Evolutionary conservation across 2,797 vertebrate genomes (phyloP).

Genomic region (Characodon lateralis): DNA sequence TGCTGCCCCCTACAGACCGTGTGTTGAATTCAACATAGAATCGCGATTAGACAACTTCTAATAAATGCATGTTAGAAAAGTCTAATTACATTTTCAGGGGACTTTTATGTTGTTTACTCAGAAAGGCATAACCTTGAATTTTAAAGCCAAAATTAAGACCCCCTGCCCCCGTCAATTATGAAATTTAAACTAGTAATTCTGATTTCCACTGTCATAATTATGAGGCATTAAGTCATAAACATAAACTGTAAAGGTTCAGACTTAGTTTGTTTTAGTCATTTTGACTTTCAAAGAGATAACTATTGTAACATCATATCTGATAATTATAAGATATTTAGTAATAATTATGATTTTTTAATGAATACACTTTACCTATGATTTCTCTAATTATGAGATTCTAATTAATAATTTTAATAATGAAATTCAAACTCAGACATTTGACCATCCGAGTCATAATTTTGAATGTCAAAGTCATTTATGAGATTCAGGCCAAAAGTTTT

Average conservation of each 20-base stretch:
- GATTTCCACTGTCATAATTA: neutral
- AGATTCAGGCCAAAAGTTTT: neutral
- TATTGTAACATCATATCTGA: neutral
- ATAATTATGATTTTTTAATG: too few relatives aligned
- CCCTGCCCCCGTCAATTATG: too few relatives aligned
- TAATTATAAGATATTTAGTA: neutral
- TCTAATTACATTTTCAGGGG: neutral
- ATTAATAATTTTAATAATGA: neutral
- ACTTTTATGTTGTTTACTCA: neutral
- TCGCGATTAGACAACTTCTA: neutral
- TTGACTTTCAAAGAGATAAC: neutral
- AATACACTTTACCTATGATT: too few relatives aligned
- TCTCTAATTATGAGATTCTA: neutral
- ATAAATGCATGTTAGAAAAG: neutral
- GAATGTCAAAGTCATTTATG: too few relatives aligned
- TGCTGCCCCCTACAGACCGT: neutral
- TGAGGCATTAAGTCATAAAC: neutral
- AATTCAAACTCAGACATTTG: neutral
- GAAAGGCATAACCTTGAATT: neutral
- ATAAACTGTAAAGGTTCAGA: neutral
- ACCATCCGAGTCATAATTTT: neutral
- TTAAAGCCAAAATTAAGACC: neutral
- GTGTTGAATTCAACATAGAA: neutral
- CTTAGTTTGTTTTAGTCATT: neutral
- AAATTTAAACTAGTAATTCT: neutral